A percentile compares a stretch with the other conserved stretches of the same genome.
These are phyloP conservation scores for Ceraclea dissimilis DNA, from an alignment of 2,888 invertebrate genomes.

Conservation along the genomic window DNA sequence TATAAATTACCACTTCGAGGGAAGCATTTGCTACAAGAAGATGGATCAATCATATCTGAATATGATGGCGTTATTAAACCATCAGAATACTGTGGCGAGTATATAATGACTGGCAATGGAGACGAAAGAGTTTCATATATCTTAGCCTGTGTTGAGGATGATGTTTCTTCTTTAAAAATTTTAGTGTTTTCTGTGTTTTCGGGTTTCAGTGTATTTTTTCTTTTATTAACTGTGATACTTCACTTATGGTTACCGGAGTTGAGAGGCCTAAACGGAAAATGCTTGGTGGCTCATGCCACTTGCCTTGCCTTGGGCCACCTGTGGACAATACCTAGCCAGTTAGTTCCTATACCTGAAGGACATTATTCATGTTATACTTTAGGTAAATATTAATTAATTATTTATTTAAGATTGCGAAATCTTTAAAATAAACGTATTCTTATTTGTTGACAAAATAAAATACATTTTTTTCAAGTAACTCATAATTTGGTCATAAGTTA, in stretches of 20 bases:
- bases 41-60: slow-evolving; percentile 14
- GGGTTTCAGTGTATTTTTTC: slow-evolving; percentile 12
- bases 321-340: slow-evolving; percentile 6
- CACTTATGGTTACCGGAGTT: slow-evolving; percentile 20
- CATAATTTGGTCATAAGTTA: too few relatives aligned
- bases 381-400: slow-evolving; percentile 3
- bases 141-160: slow-evolving; percentile 12
- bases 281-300: slow-evolving; percentile 16
- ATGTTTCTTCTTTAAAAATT: neutral
- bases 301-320: slow-evolving; percentile 18
- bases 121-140: slow-evolving; percentile 2
- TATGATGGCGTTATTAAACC: slow-evolving; percentile 11
- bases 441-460: too few relatives aligned
- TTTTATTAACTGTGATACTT: slow-evolving; percentile 16
- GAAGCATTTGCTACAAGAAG: slow-evolving; percentile 10
- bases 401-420: too few relatives aligned
- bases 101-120: neutral
- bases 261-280: slow-evolving; percentile 10
- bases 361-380: slow-evolving; percentile 6
- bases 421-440: too few relatives aligned
- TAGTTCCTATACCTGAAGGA: neutral
- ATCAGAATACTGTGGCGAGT: slow-evolving; percentile 21
- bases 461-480: too few relatives aligned
- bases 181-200: slow-evolving; percentile 7
- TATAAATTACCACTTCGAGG: slow-evolving; percentile 7